Percentiles rank a stretch among this genome's conserved stretches.
These are phyloP conservation scores for Andrena haemorrhoa DNA, from an alignment of 2,888 invertebrate genomes.

Conservation along the genomic window DNA sequence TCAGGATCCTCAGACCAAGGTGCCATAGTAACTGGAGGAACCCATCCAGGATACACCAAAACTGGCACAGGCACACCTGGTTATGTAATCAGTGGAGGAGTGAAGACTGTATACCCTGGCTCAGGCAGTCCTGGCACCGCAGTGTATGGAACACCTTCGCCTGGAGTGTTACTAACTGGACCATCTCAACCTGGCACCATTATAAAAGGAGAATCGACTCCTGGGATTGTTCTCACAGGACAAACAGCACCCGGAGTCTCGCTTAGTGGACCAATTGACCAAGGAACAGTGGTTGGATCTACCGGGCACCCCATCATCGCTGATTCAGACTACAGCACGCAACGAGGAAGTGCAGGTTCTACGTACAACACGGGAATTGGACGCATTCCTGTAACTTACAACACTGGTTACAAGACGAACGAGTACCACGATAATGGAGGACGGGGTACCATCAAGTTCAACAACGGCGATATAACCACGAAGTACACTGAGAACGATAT, in stretches of 20 bases:
- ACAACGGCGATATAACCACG: slow-evolving; percentile 77
- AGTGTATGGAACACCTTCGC: slow-evolving; percentile 49
- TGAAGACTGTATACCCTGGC: slow-evolving; percentile 69
- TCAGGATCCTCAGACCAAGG: slow-evolving; percentile 64
- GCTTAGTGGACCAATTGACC: slow-evolving; percentile 51
- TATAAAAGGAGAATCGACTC: slow-evolving; percentile 59
- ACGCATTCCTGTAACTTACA: slow-evolving; percentile 27
- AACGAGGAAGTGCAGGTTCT: slow-evolving; percentile 21
- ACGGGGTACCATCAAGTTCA: slow-evolving; percentile 78
- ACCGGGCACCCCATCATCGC: slow-evolving; percentile 31
- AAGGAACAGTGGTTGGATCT: slow-evolving; percentile 57
- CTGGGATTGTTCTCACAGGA: slow-evolving; percentile 62
- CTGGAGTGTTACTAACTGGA: slow-evolving; percentile 59
- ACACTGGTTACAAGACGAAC: slow-evolving; percentile 75
- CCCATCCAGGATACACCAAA: slow-evolving; percentile 72
- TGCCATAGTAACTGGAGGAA: slow-evolving; percentile 56
- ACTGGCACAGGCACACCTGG: slow-evolving; percentile 70
- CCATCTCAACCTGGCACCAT: slow-evolving; percentile 54
- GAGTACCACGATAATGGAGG: slow-evolving; percentile 79
- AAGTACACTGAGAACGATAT: slow-evolving; percentile 80
- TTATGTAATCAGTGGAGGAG: slow-evolving; percentile 65
- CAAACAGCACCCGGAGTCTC: slow-evolving; percentile 67
- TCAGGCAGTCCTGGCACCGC: slow-evolving; percentile 55
- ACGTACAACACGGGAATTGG: slow-evolving; percentile 31
- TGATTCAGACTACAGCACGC: slow-evolving; percentile 27